These are phyloP conservation scores for Cardiocondyla obscurior DNA, from an alignment of 1,140 invertebrate species.

Conservation along the genomic window DNA sequence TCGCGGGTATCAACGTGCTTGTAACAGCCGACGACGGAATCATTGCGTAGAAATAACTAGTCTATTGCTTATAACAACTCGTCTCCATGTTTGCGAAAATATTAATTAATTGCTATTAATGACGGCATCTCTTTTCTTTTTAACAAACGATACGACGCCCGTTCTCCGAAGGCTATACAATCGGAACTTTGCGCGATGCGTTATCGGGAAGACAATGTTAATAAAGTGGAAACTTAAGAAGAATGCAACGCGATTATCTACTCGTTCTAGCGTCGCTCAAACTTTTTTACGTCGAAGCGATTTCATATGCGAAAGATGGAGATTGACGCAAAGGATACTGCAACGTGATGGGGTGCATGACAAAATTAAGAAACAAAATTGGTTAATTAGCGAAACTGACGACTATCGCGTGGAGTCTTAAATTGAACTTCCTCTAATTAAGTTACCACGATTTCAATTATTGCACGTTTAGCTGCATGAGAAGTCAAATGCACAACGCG, in stretches of 20 bases:
- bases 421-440: not conserved
- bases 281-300: not conserved
- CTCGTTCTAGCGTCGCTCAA: not conserved
- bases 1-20: slow-evolving; percentile 15
- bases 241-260: not conserved
- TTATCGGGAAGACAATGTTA: slow-evolving; percentile 26
- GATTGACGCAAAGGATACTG: not conserved
- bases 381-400: too few relatives aligned
- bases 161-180: not conserved
- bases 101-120: not conserved
- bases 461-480: not conserved
- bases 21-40: not conserved
- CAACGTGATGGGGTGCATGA: not conserved
- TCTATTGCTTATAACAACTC: slow-evolving; percentile 26
- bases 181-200: not conserved
- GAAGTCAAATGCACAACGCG: not conserved
- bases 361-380: too few relatives aligned
- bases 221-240: slow-evolving; percentile 34
- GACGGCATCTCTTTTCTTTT: not conserved
- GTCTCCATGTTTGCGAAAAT: not conserved
- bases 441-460: not conserved
- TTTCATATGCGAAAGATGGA: not conserved
- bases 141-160: not conserved
- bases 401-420: not conserved
- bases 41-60: not conserved